Evolutionary conservation across 1,140 invertebrate genomes (phyloP), one percentile per base, ranked within the genome.

Genomic region (Drosophila sp.): DNA sequence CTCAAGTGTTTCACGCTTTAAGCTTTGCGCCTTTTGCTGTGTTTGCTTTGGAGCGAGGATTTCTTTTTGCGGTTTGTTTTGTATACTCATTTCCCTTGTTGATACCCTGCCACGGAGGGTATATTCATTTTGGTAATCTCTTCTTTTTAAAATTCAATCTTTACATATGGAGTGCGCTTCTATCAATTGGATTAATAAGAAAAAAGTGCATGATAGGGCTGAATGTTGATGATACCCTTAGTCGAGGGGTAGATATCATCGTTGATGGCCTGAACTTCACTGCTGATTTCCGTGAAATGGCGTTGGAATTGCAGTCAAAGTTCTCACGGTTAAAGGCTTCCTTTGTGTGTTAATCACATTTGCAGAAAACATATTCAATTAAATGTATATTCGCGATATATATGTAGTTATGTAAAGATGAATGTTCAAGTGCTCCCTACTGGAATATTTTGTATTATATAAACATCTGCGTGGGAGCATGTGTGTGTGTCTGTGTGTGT

Each of bases 1-100:
- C 83, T 87, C 80, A 87, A 87, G 83, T 84, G 83, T 72, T 89
- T 89, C 74, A 74, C 66, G 80, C 79, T 83, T 80, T 89, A 89
- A 83, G 83, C 83, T 69, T 83, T 72, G 66, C 80, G 71, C 79
- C 76, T 87, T 50, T 83, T 73, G 41, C 54, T 27, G 44, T 71
- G 38, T 76, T 62, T 58, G 41, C 68, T 62, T 57, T 57, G 66
- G 62, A 70, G 23, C 33, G 23, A 56, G 38, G 11, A 38, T 38
- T 56, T 50, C 23, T 25, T 50, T 44, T 41, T 69, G 17, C 17
- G 17, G 17, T 17, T 17, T 17, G 17, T 44, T 56, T 61, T 27
- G 29, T 54, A 33, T 64, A 33, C 17, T 11, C 60, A 29, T 64
- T 65, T 11, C 35, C 35, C 68, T 50, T 63, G 33, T 50, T 10